Conservation (phyloP, 1,140 invertebrate genomes). For the Acromyrmex charruanus region DNA sequence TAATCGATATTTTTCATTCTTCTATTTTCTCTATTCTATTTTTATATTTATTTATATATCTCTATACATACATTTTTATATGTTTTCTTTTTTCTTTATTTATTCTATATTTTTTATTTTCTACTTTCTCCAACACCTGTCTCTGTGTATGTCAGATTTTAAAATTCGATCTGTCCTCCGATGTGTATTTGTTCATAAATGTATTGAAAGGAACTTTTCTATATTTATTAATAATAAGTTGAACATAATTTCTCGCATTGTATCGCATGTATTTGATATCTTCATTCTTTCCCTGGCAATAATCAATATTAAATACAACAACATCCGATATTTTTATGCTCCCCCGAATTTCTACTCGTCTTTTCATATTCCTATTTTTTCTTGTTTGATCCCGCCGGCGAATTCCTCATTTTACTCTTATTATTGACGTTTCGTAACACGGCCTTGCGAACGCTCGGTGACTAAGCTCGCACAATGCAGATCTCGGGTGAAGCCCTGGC, state of each 20-base stretch:
- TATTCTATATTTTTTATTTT: background rate
- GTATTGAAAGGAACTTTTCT: background rate
- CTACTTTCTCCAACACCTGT: background rate
- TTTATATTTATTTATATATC: too few relatives aligned
- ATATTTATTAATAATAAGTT: background rate
- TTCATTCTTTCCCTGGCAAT: background rate
- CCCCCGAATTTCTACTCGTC: background rate
- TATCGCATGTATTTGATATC: too few relatives aligned
- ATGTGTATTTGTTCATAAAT: background rate
- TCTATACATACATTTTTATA: too few relatives aligned
- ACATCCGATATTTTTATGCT: background rate
- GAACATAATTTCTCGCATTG: background rate
- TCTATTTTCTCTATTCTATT: background rate
- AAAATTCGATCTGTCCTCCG: background rate
- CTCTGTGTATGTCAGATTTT: too few relatives aligned
- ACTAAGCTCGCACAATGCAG: slow-evolving; percentile 70
- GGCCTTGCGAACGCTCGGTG: slow-evolving; percentile 60
- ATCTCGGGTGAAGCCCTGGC: slow-evolving; percentile 62
- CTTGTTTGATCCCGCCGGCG: background rate
- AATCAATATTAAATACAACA: background rate
- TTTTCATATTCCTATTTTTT: background rate
- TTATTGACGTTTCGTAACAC: slow-evolving; percentile 50
- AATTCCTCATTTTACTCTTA: slow-evolving; percentile 60
- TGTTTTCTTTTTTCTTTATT: too few relatives aligned
- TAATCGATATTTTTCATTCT: background rate